These are phyloP conservation scores for Zhengitettix transpicula DNA, from an alignment of 2,888 invertebrate species.

Conservation along the genomic window DNA sequence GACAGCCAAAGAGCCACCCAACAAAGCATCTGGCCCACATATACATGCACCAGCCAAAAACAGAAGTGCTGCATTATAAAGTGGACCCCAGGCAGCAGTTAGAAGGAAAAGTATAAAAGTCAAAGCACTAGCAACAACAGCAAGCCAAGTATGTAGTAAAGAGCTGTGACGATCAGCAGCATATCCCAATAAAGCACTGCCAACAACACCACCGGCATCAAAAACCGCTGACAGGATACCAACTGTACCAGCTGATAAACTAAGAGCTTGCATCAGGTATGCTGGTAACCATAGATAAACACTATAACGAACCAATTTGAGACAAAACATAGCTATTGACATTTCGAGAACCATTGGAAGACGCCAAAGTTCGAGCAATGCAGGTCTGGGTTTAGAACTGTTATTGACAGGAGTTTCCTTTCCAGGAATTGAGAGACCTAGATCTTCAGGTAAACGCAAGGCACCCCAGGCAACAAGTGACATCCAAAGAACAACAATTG, in stretches of 20 bases:
- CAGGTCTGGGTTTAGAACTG: slow-evolving; percentile 1
- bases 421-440: slow-evolving; percentile 19
- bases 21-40: slow-evolving; percentile 28
- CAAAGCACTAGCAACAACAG: slow-evolving; percentile 11
- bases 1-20: slow-evolving; percentile 28
- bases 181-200: slow-evolving; percentile 26
- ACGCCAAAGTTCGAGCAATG: slow-evolving; percentile 20
- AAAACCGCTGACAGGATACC: slow-evolving; percentile 29
- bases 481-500: slow-evolving; percentile 21
- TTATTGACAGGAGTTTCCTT: slow-evolving; percentile 14
- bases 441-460: slow-evolving; percentile 20
- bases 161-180: slow-evolving; percentile 23
- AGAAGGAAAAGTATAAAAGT: slow-evolving; percentile 19
- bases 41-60: slow-evolving; percentile 27
- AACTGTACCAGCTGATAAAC: slow-evolving; percentile 24
- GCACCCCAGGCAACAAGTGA: slow-evolving; percentile 20
- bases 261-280: slow-evolving; percentile 24
- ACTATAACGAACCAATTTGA: slow-evolving; percentile 30
- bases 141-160: slow-evolving; percentile 22
- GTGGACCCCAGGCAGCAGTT: slow-evolving; percentile 24
- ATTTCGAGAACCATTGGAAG: slow-evolving; percentile 26
- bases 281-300: slow-evolving; percentile 32
- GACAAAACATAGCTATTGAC: slow-evolving; percentile 26
- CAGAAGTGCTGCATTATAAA: slow-evolving; percentile 24
- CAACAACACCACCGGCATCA: slow-evolving; percentile 30